Evolutionary conservation across 2,888 invertebrate species (phyloP).

Genomic region (Plebejus anna): DNA sequence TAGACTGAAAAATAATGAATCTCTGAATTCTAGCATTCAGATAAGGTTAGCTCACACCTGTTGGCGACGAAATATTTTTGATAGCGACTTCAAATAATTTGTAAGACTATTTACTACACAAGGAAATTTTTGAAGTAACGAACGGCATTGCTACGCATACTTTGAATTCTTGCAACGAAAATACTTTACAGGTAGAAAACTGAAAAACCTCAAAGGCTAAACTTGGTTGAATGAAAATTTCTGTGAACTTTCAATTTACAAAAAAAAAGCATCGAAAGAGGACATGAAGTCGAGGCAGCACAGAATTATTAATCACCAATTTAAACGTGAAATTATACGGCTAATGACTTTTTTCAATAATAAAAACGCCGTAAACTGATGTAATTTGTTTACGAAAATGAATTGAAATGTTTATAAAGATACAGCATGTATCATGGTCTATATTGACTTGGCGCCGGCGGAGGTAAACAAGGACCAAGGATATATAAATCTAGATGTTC

Average conservation of each 20-base stretch:
- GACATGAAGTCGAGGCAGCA: too few species aligned
- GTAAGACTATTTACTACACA: neutral
- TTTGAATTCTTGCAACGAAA: too few species aligned
- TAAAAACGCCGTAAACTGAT: neutral
- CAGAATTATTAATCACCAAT: neutral
- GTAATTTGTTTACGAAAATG: slow-evolving; percentile 1
- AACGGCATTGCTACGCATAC: too few species aligned
- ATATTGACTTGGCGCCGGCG: neutral
- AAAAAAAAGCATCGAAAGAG: too few species aligned
- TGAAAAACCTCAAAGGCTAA: too few species aligned
- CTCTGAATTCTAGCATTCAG: neutral
- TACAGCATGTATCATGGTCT: neutral
- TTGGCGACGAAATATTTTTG: neutral
- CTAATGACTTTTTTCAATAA: neutral
- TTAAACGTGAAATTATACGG: neutral
- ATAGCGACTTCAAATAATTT: neutral
- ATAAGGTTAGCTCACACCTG: neutral
- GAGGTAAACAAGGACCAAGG: slow-evolving; percentile 6
- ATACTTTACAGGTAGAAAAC: too few species aligned
- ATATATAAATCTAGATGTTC: slow-evolving; percentile 1
- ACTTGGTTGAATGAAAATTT: too few species aligned
- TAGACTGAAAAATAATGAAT: neutral
- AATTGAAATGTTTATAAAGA: slow-evolving; percentile 5
- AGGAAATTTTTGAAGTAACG: neutral
- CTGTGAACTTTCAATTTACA: too few species aligned